Evolutionary conservation across 2,113 vertebrate genomes (phyloP), one percentile per base, ranked within the genome.

Genomic region (Grammomys dolichurus): DNA sequence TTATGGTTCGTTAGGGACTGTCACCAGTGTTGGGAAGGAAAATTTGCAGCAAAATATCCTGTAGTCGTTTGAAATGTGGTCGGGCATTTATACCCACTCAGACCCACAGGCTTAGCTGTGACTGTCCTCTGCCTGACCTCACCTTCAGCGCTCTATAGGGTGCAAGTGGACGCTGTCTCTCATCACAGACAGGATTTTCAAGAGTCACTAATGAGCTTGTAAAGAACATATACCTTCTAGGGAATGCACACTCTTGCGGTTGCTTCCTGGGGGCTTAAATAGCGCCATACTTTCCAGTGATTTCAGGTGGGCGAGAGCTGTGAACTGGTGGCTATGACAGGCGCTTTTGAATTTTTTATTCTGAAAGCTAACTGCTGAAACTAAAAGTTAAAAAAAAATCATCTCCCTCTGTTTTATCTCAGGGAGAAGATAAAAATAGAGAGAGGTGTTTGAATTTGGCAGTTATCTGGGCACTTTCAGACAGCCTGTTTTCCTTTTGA

Each of bases 321-420:
- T 78, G 95, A 92, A 92, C 95, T 91, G 92, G 69, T 63, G 91
- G 89, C 3, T 94, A 58, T 11, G 51, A 54, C 77, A 67, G 0
- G 9, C 43, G 9, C 19, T 63, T 75, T 91, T 93, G 85, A 95
- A 84, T 93, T 86, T 95, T 97, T 82, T 80, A 89, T 95, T 92
- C 54, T 60, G 88, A 86, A 93, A 91, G 65, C 85, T 87, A 93
- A 93, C 60, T 69, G 93, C 86, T 85, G 87, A 93, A 93, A 91
- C 73, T 43, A 69, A 70, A 91, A 40, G 56, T 73, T 60, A 54
- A 51, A 58, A 96, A 89, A 91, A 90, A 94, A 43, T 33, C 5
- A 63, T 24, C 90, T 84, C 24, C 5, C 31, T 81, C 33, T 86
- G 43, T 91, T 65, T 96, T 70, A 58, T 96, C 70, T 95, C 76